Percentiles rank a stretch among this genome's conserved stretches.
Conservation (phyloP, 2,797 vertebrate genomes). For the Rhinatrema bivittatum region DNA sequence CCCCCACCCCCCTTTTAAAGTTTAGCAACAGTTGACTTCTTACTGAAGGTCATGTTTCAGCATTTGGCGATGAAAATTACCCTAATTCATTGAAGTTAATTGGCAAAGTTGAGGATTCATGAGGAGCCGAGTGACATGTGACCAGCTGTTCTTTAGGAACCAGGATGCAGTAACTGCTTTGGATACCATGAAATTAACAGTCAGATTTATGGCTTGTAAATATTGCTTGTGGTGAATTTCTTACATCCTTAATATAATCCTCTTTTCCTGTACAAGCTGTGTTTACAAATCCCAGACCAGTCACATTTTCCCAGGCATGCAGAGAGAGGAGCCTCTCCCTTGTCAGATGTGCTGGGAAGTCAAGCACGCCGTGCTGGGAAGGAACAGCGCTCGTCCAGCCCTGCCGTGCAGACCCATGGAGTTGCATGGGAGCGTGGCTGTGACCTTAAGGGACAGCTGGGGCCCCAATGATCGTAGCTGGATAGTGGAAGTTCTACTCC, state of each 20-base stretch:
- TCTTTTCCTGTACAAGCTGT: conserved; percentile 40
- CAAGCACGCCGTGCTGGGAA: conserved; percentile 29
- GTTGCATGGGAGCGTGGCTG: background rate
- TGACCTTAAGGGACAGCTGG: too few relatives aligned
- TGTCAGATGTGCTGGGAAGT: conserved; percentile 18
- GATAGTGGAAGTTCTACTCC: too few relatives aligned
- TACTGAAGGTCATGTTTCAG: conserved; percentile 51
- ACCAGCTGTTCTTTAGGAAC: conserved; percentile 37
- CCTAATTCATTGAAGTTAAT: conserved; percentile 11
- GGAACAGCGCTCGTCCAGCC: too few relatives aligned
- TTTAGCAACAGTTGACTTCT: conserved; percentile 35
- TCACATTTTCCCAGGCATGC: conserved; percentile 32
- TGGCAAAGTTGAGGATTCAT: conserved; percentile 4
- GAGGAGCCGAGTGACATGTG: conserved; percentile 14
- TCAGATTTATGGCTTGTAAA: conserved; percentile 57
- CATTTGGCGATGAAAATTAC: conserved; percentile 22
- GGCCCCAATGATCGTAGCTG: too few relatives aligned
- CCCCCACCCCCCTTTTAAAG: conserved; percentile 10
- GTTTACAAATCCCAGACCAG: conserved; percentile 38
- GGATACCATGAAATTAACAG: conserved; percentile 58
- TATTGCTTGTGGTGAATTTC: conserved; percentile 41
- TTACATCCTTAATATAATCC: conserved; percentile 34
- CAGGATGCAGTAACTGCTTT: conserved; percentile 38
- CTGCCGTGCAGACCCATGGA: conserved; percentile 13
- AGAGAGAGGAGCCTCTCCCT: conserved; percentile 25